These are phyloP conservation scores for Ceratitis capitata DNA, from an alignment of 1,140 invertebrate genomes.

Conservation along the genomic window DNA sequence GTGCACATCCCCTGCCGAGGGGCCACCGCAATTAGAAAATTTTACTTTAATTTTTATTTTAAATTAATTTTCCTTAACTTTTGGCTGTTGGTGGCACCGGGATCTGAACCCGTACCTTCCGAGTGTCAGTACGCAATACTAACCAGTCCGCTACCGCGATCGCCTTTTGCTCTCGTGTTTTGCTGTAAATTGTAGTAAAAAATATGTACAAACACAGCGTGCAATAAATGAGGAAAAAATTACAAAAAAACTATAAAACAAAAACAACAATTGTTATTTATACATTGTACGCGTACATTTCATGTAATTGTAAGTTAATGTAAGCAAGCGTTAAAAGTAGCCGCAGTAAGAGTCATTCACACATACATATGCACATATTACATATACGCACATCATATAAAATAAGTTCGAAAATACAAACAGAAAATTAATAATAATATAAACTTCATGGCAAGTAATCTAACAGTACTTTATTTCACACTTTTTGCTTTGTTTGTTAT, in stretches of 20 bases:
- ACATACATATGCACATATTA: no score
- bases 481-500: background rate
- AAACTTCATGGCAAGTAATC: background rate
- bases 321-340: background rate
- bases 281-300: background rate
- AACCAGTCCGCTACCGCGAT: no score
- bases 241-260: background rate
- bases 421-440: background rate
- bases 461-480: background rate
- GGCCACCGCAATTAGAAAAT: no score
- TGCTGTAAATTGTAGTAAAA: background rate
- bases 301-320: background rate
- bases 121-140: no score
- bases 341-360: background rate
- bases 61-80: no score
- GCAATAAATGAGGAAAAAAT: background rate
- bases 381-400: no score
- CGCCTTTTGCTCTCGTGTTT: background rate
- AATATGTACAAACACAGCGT: background rate
- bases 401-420: no score
- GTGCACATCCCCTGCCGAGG: no score
- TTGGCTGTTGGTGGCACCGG: no score
- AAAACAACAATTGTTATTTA: background rate
- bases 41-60: no score
- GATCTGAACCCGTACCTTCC: no score